Conservation (phyloP, 2,888 invertebrate genomes). For the Temnothorax ravouxi region DNA sequence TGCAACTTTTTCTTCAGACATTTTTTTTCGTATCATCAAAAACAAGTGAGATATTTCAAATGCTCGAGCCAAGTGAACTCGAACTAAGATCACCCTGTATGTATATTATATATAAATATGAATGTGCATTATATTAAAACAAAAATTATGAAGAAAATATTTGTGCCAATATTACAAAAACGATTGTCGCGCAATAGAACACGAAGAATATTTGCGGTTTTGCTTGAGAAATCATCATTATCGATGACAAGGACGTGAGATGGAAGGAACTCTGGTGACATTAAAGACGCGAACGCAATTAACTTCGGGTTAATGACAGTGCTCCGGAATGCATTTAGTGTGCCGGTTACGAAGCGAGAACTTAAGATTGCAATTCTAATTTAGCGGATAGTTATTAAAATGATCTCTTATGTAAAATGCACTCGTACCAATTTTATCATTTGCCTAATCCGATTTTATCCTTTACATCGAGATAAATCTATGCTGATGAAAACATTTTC, state of each 20-base stretch:
- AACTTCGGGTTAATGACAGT: slow-evolving; percentile 53
- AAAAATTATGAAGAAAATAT: slow-evolving; percentile 12
- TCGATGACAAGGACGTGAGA: slow-evolving; percentile 39
- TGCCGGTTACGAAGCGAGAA: slow-evolving; percentile 50
- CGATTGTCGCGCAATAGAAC: not conserved
- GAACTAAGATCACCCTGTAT: too few relatives aligned
- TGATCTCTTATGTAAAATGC: slow-evolving; percentile 36
- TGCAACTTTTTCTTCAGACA: too few relatives aligned
- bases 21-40: too few relatives aligned
- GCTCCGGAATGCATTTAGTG: slow-evolving; percentile 53
- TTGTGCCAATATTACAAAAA: slow-evolving; percentile 15
- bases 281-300: slow-evolving; percentile 51
- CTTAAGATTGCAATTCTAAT: slow-evolving; percentile 44
- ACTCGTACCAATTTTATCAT: not conserved
- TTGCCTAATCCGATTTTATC: slow-evolving; percentile 16
- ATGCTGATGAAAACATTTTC: not conserved
- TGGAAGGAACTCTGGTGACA: slow-evolving; percentile 23
- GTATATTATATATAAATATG: not conserved
- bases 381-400: slow-evolving; percentile 43
- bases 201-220: slow-evolving; percentile 40
- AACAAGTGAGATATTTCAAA: too few relatives aligned
- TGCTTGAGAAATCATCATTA: slow-evolving; percentile 39
- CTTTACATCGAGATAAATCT: slow-evolving; percentile 14
- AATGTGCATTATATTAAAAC: not conserved
- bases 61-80: too few relatives aligned